phyloP scores from a whole-genome alignment of 2,888 invertebrate species.

The Napeogenes sylphis region DNA sequence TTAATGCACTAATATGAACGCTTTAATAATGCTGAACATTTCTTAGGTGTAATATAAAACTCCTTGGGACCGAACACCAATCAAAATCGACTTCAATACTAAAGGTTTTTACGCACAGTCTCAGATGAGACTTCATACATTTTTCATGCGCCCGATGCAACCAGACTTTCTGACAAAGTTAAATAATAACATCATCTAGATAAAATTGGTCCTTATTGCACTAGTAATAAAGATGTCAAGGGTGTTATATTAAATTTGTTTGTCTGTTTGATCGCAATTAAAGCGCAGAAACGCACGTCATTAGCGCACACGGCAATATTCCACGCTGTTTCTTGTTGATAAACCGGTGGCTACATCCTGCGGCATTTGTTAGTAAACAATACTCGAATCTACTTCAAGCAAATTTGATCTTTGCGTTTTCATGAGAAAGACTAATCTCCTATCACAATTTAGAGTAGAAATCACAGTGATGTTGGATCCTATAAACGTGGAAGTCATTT shows the following conservation, averaged over 20 bases:
- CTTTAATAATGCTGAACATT: slow-evolving; percentile 24
- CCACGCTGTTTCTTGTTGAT: slow-evolving; percentile 69
- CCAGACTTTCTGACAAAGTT: slow-evolving; percentile 44
- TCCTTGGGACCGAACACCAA: slow-evolving; percentile 59
- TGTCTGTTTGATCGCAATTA: slow-evolving; percentile 70
- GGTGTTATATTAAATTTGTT: slow-evolving; percentile 41
- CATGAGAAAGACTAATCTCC: slow-evolving; percentile 15
- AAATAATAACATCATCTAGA: slow-evolving; percentile 6
- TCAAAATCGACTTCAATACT: slow-evolving; percentile 62
- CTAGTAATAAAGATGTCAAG: slow-evolving; percentile 23
- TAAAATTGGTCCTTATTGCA: slow-evolving; percentile 33
- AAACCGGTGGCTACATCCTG: slow-evolving; percentile 40
- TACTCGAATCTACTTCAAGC: slow-evolving; percentile 8
- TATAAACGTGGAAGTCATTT: slow-evolving; percentile 43
- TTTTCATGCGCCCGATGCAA: slow-evolving; percentile 65
- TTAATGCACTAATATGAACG: too few relatives aligned
- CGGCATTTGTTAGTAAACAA: slow-evolving; percentile 21
- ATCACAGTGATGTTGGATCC: slow-evolving; percentile 8
- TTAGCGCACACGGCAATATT: slow-evolving; percentile 74
- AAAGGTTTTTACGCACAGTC: slow-evolving; percentile 54
- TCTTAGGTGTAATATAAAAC: slow-evolving; percentile 57
- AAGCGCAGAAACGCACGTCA: slow-evolving; percentile 72
- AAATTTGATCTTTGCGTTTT: slow-evolving; percentile 10
- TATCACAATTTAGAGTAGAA: slow-evolving; percentile 15
- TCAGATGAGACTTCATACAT: slow-evolving; percentile 71